Evolutionary conservation across 2,113 vertebrate species (phyloP).

Genomic region (Gavia stellata): DNA sequence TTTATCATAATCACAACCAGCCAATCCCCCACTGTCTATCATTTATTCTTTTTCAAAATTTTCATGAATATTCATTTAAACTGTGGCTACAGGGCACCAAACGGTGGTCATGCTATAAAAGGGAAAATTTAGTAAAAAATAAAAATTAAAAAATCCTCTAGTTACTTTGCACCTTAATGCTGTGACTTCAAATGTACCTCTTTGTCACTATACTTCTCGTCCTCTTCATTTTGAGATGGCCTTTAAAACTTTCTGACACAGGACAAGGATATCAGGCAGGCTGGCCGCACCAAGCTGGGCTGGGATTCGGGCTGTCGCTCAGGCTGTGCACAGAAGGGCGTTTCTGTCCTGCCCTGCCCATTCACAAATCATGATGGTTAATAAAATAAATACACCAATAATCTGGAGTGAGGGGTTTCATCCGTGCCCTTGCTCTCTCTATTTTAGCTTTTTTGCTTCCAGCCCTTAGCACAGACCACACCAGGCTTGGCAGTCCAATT

Average conservation of each 20-base stretch:
- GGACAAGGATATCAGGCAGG: background rate
- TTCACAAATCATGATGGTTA: background rate
- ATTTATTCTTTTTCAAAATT: background rate
- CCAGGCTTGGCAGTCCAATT: background rate
- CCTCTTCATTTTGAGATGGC: background rate
- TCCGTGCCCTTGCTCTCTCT: background rate
- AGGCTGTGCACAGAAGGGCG: background rate
- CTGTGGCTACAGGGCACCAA: background rate
- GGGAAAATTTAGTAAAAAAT: background rate
- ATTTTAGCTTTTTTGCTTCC: background rate
- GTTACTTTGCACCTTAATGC: background rate
- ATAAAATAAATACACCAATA: background rate
- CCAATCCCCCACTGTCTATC: background rate
- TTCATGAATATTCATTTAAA: background rate
- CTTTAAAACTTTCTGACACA: background rate
- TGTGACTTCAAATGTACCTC: background rate
- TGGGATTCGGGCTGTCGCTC: accelerated
- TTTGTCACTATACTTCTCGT: background rate
- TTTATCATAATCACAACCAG: background rate
- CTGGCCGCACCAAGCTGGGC: background rate
- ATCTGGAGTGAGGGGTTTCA: background rate
- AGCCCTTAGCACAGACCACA: background rate
- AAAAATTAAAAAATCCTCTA: background rate
- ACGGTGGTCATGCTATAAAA: accelerated
- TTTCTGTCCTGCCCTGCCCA: background rate